phyloP scores from a whole-genome alignment of 2,113 vertebrate species.

The Todiramphus saurophagus region DNA sequence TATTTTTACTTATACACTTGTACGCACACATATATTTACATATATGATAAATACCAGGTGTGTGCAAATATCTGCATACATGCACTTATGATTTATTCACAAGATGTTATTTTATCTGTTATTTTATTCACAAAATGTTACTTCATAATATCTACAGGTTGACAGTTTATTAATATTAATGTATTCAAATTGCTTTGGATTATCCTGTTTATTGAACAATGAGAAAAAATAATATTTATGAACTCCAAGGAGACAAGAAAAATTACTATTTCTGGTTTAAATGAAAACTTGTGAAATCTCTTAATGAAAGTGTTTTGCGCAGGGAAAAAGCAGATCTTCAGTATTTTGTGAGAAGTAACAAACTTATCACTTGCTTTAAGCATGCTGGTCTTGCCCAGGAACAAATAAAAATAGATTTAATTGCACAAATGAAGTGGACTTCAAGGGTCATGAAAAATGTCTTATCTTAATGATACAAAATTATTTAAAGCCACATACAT shows the following conservation, averaged over 20 bases:
- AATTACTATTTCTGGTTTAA: background rate
- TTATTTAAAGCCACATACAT: background rate
- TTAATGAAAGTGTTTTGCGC: background rate
- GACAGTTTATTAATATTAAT: constrained; percentile 1
- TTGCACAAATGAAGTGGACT: background rate
- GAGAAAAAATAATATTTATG: background rate
- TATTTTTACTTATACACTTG: background rate
- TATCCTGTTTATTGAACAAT: constrained; percentile 22
- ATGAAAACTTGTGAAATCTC: background rate
- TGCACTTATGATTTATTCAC: background rate
- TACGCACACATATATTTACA: background rate
- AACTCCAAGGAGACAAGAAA: background rate
- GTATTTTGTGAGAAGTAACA: background rate
- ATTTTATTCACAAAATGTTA: background rate
- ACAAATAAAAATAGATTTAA: background rate
- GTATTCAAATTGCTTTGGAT: background rate
- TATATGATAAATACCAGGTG: background rate
- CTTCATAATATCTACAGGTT: background rate
- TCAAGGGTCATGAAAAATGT: background rate
- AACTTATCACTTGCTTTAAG: background rate
- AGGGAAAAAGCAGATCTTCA: background rate
- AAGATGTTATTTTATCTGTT: background rate
- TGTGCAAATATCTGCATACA: background rate
- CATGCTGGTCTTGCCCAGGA: background rate
- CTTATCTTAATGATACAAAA: background rate